Evolutionary conservation across 2,888 invertebrate species (phyloP).

Genomic region (Galerucella pusilla): DNA sequence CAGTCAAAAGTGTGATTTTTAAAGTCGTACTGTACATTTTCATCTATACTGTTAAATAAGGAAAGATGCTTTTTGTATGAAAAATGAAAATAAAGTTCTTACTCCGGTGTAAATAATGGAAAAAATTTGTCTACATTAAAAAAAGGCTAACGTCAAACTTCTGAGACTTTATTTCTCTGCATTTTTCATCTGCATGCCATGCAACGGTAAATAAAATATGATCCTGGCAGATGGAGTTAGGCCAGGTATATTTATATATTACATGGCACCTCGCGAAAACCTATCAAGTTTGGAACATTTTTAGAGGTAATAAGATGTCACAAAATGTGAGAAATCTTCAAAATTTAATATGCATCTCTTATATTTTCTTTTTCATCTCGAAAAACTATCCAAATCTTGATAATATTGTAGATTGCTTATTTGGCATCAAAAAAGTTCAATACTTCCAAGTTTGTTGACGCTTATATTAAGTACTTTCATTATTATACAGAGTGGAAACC

Average conservation of each 20-base stretch:
- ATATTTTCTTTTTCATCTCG: too few relatives aligned
- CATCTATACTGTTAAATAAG: too few relatives aligned
- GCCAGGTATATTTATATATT: background rate
- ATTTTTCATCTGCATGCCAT: conserved; percentile 30
- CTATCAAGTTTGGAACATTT: background rate
- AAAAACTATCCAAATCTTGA: too few relatives aligned
- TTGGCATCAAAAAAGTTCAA: too few relatives aligned
- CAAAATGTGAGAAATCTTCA: background rate
- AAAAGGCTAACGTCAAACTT: conserved; percentile 22
- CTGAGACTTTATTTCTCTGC: conserved; percentile 15
- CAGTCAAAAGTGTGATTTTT: too few relatives aligned
- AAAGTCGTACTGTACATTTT: too few relatives aligned
- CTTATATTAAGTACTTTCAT: too few relatives aligned
- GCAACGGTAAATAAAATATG: conserved; percentile 30
- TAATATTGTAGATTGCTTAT: too few relatives aligned
- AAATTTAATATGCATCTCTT: background rate
- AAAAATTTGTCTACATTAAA: conserved; percentile 9
- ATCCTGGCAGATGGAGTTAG: conserved; percentile 14
- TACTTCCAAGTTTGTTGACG: too few relatives aligned
- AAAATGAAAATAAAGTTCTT: conserved; percentile 3
- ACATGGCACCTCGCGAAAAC: background rate
- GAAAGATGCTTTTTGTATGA: too few relatives aligned
- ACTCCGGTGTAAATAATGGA: conserved; percentile 6
- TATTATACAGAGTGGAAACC: too few relatives aligned
- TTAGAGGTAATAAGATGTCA: conserved; percentile 6